Base-by-base conservation (phyloP, 1,140 invertebrate genomes). In the Aphis craccivora region DNA sequence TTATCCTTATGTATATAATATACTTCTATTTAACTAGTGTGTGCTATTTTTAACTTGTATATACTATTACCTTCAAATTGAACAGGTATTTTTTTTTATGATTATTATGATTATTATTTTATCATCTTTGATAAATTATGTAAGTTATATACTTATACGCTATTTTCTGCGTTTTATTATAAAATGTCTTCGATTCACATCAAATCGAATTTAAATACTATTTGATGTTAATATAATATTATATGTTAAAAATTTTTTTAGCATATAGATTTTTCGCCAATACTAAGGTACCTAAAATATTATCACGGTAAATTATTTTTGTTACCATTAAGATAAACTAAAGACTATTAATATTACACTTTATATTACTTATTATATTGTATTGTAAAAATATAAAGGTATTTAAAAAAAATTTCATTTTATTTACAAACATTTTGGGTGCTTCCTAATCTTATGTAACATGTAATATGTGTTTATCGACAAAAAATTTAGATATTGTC, bases 341-440 rank as follows among this genome's bases (percentile, higher is more conserved):
- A 87, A 87, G 86, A 87, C 86, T 87, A 87, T 87, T 87, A 87
- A 87, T 87, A 48, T 87, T 87, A 87, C 48, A 87, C 35, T 48
- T 30, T 30, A 48, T 87, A n/a, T 35, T 76, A 76, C 30, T 40
- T 87, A 18, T 18, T n/a, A 45, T n/a, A 18, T 48, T n/a, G 43
- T 45, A 48, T 87, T 35, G 22, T n/a, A 76, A 76, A 76, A 76
- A 76, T 76, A n/a, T 18, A 76, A n/a, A n/a, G n/a, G n/a, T 67
- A 67, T n/a, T 2, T n/a, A 45, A 18, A 48, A 48, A 87, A 87
- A 25, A n/a, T 87, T 48, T 30, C 23, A 48, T 87, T 86, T 30
- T 30, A 86, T 86, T 43, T 25, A 11, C 23, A 86, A 40, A 86
- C 37, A 14, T 86, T 40, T 86, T 86, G 83, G 23, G 37, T 40